Base-by-base conservation (phyloP, 2,113 vertebrate genomes). In the Proteles cristata region DNA sequence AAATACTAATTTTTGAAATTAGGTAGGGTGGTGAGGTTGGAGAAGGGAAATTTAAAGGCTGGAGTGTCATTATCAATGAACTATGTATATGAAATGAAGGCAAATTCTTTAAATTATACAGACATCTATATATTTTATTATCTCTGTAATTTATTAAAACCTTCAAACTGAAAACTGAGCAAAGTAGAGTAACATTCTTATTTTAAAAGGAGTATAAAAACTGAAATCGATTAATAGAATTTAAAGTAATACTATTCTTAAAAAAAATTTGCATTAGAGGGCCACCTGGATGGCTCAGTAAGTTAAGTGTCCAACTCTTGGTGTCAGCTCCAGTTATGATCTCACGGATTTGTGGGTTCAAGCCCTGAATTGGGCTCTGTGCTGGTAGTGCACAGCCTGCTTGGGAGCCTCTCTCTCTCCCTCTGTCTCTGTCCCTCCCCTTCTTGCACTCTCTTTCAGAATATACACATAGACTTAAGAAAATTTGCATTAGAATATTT, bases 81-180 rank as follows among this genome's bases (percentile, higher is more conserved):
- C 17, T 53, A 79, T 71, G 63, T 90, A 74, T 63, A 2, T 79
- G 23, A 94, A 90, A 92, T 50, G 6, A 93, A 79, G 35, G 88
- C 12, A 87, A 97, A 79, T 85, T 74, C 10, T 43, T 95, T 21
- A 81, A 87, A 73, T 16, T 31, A 76, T 1, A 50, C 4, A 83
- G 15, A 31, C 43, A 88, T 19, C 12, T 85, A 25, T 43, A 94
- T 35, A 65, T 17, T 76, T 79, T 68, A 33, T 61, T 95, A 31
- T 39, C 93, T 17, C 39, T 58, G 8, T 63, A 81, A 48, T 53
- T 93, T 83, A 96, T 43, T 90, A 82, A 93, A 92, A 88, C 69
- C 2, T n/a, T 80, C 25, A 95, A 88, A 74, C 31, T 95, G 76
- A 65, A 88, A 96, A 88, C 19, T 45, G 33, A 43, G 10, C 2